Conservation (phyloP, 92 coral and sea anemone species). For the Desmophyllum pertusum region DNA sequence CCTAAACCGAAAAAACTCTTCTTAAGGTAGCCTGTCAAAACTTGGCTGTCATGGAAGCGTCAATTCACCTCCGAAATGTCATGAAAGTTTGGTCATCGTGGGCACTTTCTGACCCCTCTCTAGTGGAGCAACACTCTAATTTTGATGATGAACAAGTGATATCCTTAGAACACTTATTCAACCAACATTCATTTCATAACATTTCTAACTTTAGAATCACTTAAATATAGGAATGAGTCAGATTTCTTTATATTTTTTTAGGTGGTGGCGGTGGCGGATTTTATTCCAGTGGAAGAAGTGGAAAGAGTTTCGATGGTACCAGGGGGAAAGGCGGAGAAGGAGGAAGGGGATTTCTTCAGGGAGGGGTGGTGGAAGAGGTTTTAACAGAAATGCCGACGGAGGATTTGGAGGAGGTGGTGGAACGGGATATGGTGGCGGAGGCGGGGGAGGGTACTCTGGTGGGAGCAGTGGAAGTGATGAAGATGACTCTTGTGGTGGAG, state of each 20-base stretch:
- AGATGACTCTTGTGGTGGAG: background rate
- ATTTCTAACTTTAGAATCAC: background rate
- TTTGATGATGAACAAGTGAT: too few species aligned
- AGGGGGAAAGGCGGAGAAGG: background rate
- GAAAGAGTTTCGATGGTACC: too few species aligned
- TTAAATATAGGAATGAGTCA: background rate
- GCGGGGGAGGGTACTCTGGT: slow-evolving; percentile 2
- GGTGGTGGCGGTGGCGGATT: slow-evolving; percentile 17
- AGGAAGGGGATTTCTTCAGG: background rate
- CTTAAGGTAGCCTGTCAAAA: too few species aligned
- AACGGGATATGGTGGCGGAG: background rate
- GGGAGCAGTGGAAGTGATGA: background rate
- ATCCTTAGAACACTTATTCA: too few species aligned
- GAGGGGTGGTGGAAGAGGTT: background rate
- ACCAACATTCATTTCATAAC: background rate
- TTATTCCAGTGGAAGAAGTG: background rate
- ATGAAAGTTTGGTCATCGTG: too few species aligned
- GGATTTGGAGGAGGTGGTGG: background rate
- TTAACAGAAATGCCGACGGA: background rate
- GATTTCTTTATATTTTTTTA: background rate
- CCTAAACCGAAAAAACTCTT: too few species aligned
- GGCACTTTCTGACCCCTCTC: too few species aligned
- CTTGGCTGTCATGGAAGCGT: too few species aligned
- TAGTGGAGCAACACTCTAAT: too few species aligned
- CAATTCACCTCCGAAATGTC: too few species aligned